Conservation (phyloP, 2,888 invertebrate species). For the Zygaena filipendulae region DNA sequence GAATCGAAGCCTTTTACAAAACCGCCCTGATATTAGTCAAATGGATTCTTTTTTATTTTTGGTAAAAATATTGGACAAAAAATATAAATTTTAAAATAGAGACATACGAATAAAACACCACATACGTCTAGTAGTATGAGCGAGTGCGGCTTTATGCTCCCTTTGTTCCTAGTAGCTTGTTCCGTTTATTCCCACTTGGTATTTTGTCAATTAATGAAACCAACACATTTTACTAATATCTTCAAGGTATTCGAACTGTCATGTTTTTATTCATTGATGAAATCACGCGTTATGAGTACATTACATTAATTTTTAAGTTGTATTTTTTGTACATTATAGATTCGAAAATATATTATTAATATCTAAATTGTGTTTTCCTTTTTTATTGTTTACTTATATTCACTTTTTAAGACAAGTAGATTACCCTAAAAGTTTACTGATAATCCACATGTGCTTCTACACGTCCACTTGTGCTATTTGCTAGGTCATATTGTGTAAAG, state of each 20-base stretch:
- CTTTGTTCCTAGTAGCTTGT: slow-evolving; percentile 60
- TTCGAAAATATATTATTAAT: slow-evolving; percentile 79
- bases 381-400: slow-evolving; percentile 16
- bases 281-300: slow-evolving; percentile 70
- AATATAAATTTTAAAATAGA: slow-evolving; percentile 20
- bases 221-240: slow-evolving; percentile 36
- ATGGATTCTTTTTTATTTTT: slow-evolving; percentile 58
- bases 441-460: too few relatives aligned
- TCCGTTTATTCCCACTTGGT: slow-evolving; percentile 40
- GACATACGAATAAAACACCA: slow-evolving; percentile 20
- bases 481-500: too few relatives aligned
- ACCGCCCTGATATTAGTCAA: slow-evolving; percentile 63
- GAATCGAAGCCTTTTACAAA: slow-evolving; percentile 53
- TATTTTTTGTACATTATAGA: slow-evolving; percentile 82
- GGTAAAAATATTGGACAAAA: slow-evolving; percentile 29
- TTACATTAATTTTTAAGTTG: slow-evolving; percentile 70
- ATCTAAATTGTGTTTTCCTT: slow-evolving; percentile 60
- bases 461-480: too few relatives aligned
- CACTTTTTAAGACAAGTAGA: too few relatives aligned
- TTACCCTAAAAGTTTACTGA: too few relatives aligned
- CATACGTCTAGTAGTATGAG: slow-evolving; percentile 29
- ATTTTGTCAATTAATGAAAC: slow-evolving; percentile 55
- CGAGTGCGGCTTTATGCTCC: slow-evolving; percentile 34
- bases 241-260: slow-evolving; percentile 39
- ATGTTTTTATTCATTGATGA: slow-evolving; percentile 42